These are phyloP conservation scores for Staurois parvus DNA, from an alignment of 2,797 vertebrate genomes.

Conservation along the genomic window DNA sequence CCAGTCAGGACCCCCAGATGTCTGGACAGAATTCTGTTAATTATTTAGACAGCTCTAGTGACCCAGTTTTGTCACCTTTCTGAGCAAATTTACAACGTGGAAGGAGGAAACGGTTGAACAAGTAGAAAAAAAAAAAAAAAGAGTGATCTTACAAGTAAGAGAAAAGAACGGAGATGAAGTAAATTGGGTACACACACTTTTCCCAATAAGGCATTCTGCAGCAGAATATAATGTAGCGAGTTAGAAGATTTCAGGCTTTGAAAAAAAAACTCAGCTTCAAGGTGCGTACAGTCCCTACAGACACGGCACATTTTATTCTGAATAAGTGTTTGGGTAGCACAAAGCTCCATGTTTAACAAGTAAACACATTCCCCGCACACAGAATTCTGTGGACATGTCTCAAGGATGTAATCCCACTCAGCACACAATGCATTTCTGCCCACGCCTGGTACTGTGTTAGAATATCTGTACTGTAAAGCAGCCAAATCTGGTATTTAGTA, in stretches of 20 bases:
- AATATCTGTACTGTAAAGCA: background rate
- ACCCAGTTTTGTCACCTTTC: slow-evolving; percentile 80
- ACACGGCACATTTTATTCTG: background rate
- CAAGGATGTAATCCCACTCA: background rate
- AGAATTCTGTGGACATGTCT: background rate
- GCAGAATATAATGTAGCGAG: slow-evolving; percentile 30
- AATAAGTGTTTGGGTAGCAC: background rate
- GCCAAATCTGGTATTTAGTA: background rate
- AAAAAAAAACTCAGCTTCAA: slow-evolving; percentile 26
- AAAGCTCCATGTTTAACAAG: background rate
- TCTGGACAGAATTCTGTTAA: slow-evolving; percentile 70
- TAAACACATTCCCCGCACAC: background rate
- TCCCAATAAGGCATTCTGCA: slow-evolving; percentile 70
- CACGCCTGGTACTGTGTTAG: background rate
- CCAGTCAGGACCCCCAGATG: slow-evolving; percentile 52
- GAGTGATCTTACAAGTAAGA: slow-evolving; percentile 8
- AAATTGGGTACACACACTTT: slow-evolving; percentile 62
- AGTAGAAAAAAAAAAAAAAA: background rate
- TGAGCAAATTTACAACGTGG: slow-evolving; percentile 71
- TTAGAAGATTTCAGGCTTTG: slow-evolving; percentile 30
- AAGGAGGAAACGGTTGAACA: slow-evolving; percentile 15
- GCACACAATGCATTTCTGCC: background rate
- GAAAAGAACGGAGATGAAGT: background rate
- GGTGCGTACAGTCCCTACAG: background rate
- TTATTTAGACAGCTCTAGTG: slow-evolving; percentile 77